These are phyloP conservation scores for Nebria salina DNA, from an alignment of 2,888 invertebrate species.

Conservation along the genomic window DNA sequence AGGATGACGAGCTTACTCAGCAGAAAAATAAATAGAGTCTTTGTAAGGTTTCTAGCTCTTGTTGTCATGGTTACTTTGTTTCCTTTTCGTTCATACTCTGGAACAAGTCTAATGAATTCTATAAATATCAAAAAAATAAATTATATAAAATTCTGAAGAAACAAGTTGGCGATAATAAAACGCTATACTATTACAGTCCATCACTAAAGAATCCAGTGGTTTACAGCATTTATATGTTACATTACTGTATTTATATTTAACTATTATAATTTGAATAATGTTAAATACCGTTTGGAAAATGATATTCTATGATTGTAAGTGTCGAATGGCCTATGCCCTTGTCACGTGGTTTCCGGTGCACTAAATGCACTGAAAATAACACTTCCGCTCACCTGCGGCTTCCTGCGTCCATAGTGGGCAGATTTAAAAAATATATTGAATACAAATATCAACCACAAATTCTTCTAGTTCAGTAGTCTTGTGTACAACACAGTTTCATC, in stretches of 20 bases:
- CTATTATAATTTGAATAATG: neutral
- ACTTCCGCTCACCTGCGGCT: conserved; percentile 16
- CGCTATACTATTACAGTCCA: no score
- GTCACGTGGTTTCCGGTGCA: conserved; percentile 14
- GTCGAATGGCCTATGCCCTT: conserved; percentile 8
- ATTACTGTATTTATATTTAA: neutral
- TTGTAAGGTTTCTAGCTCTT: neutral
- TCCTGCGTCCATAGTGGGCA: neutral
- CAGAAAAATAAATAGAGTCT: neutral
- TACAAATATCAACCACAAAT: no score
- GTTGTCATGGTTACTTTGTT: neutral
- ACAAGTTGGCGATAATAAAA: no score
- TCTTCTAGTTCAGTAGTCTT: no score
- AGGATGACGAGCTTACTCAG: neutral
- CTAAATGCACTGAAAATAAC: neutral
- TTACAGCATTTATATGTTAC: neutral
- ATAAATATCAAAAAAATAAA: no score
- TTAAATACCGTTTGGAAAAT: neutral
- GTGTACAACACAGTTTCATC: neutral
- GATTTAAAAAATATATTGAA: no score
- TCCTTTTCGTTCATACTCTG: neutral
- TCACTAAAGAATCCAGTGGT: no score
- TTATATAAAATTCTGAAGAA: no score
- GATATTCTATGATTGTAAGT: neutral
- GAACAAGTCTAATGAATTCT: neutral